These are phyloP conservation scores for Brenthis hecate DNA, from an alignment of 2,888 invertebrate genomes.

Conservation along the genomic window DNA sequence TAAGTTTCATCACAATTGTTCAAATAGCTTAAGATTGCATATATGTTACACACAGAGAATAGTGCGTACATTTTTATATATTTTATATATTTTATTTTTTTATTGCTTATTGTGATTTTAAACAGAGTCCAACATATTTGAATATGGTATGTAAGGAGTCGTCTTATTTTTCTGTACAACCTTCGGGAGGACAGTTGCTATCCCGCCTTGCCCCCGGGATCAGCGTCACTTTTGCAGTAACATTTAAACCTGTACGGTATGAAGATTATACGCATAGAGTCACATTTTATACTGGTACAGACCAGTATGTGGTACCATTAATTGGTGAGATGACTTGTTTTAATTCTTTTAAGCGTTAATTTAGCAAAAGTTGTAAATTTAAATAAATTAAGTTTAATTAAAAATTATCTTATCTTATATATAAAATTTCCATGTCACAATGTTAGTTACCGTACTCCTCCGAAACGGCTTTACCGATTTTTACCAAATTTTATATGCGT, in stretches of 20 bases:
- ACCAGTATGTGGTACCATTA: slow-evolving; percentile 81
- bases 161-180: slow-evolving; percentile 77
- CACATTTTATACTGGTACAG: slow-evolving; percentile 77
- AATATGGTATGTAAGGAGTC: slow-evolving; percentile 75
- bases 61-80: not conserved
- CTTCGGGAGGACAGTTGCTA: slow-evolving; percentile 63
- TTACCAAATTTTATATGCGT: too few species aligned
- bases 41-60: not conserved
- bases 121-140: slow-evolving; percentile 76
- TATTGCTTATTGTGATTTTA: slow-evolving; percentile 30
- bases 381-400: not conserved
- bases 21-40: not conserved
- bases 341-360: not conserved
- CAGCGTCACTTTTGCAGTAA: slow-evolving; percentile 82
- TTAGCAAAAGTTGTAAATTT: not conserved
- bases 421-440: too few species aligned
- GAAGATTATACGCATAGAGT: slow-evolving; percentile 81
- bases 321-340: slow-evolving; percentile 70
- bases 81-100: slow-evolving; percentile 16
- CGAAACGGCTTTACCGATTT: too few species aligned
- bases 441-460: too few species aligned
- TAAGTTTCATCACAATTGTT: too few species aligned
- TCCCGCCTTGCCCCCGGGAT: slow-evolving; percentile 87
- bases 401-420: too few species aligned
- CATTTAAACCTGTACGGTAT: slow-evolving; percentile 82